These are phyloP conservation scores for Himalopsyche tibetana DNA, from an alignment of 2,888 invertebrate genomes.

Conservation along the genomic window DNA sequence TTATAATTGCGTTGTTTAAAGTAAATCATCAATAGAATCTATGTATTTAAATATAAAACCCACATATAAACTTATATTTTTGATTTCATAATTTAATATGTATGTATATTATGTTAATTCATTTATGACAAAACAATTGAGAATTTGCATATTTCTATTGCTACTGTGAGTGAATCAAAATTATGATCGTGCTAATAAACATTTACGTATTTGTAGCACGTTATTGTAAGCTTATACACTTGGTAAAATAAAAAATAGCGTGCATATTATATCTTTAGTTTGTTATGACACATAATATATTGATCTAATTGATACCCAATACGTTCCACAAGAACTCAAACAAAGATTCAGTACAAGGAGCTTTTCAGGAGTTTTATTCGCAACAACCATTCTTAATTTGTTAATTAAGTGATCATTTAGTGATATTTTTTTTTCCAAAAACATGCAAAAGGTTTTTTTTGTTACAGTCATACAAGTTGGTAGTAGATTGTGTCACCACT, in stretches of 20 bases:
- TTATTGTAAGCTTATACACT: constrained; percentile 4
- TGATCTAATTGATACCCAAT: not conserved
- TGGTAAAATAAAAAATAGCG: not conserved
- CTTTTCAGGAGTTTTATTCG: not conserved
- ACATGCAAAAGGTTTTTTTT: no score
- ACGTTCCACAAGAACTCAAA: not conserved
- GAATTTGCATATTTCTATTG: not conserved
- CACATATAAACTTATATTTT: no score
- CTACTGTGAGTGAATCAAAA: not conserved
- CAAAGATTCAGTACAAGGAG: not conserved
- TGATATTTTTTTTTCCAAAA: no score
- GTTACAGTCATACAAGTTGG: no score
- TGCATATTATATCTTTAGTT: not conserved
- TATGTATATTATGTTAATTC: not conserved
- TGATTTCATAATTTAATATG: no score
- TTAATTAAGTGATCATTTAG: no score
- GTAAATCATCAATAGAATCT: no score
- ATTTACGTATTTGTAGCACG: not conserved
- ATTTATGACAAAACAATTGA: not conserved
- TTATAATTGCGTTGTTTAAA: no score
- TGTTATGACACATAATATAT: constrained; percentile 22
- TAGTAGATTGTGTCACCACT: no score
- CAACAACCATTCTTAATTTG: no score
- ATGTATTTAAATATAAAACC: no score
- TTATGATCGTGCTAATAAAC: not conserved